Percentiles rank a stretch among this genome's conserved stretches.
Conservation (phyloP, 2,113 vertebrate species). For the Anoplopoma fimbria region DNA sequence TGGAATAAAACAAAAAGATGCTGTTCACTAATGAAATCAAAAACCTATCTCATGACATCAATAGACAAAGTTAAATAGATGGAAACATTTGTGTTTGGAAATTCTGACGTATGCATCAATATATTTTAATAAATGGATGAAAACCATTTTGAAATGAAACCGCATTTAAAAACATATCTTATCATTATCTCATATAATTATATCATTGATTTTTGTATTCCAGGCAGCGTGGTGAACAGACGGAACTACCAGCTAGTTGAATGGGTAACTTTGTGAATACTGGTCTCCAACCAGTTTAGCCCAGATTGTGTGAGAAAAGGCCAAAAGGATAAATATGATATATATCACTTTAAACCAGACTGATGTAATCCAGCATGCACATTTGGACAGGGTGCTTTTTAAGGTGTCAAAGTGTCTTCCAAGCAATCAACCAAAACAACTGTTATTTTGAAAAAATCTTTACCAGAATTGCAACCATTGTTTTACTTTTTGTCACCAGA, state of each 20-base stretch:
- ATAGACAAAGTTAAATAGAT: not conserved
- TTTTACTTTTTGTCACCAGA: slow-evolving; percentile 63
- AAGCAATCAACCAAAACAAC: slow-evolving; percentile 54
- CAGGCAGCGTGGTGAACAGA: slow-evolving; percentile 3
- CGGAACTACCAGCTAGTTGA: not conserved
- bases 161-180: slow-evolving; percentile 4
- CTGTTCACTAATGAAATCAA: not conserved
- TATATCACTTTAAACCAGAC: slow-evolving; percentile 16
- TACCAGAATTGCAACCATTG: slow-evolving; percentile 63
- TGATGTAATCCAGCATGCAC: slow-evolving; percentile 39
- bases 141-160: not conserved
- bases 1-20: not conserved
- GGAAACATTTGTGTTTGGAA: not conserved
- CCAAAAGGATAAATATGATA: not conserved
- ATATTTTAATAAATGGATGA: not conserved
- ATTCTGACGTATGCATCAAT: not conserved
- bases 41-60: not conserved
- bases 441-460: slow-evolving; percentile 61
- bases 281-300: not conserved
- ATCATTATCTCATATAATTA: too few species aligned
- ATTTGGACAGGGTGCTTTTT: slow-evolving; percentile 5
- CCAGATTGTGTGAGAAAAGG: slow-evolving; percentile 10
- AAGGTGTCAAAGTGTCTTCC: not conserved
- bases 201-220: not conserved
- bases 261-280: not conserved